phyloP scores from a whole-genome alignment of 1,140 invertebrate species.

The Diuraphis noxia region DNA sequence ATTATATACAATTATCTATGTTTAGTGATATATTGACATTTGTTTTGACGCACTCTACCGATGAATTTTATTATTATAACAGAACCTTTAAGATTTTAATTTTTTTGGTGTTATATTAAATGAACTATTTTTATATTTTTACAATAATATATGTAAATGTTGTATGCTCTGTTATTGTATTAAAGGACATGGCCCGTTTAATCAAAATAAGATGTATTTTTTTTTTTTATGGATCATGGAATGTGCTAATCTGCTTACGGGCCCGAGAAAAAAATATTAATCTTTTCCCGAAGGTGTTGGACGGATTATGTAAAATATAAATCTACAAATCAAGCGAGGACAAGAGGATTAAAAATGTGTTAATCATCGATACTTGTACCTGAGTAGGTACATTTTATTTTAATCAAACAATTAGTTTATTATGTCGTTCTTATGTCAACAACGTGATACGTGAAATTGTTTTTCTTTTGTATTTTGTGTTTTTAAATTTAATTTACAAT shows the following conservation, averaged over 20 bases:
- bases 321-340: neutral
- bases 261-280: neutral
- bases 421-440: neutral
- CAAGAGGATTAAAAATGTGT: neutral
- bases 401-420: constrained; percentile 2
- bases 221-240: neutral
- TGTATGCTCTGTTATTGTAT: neutral
- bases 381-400: neutral
- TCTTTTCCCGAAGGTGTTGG: neutral
- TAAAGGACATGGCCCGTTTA: neutral
- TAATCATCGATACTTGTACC: neutral
- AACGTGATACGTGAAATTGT: neutral
- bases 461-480: neutral
- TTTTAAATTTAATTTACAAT: neutral
- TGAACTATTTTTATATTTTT: too few relatives aligned
- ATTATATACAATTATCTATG: too few relatives aligned
- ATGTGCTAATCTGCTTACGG: neutral
- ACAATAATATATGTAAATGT: neutral
- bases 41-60: too few relatives aligned
- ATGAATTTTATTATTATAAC: too few relatives aligned
- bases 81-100: too few relatives aligned
- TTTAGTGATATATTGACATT: too few relatives aligned
- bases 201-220: neutral
- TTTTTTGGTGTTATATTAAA: too few relatives aligned
- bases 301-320: neutral